A percentile compares a stretch with the other conserved stretches of the same genome.
Conservation (phyloP, 2,888 invertebrate species). For the Limnephilus rhombicus region DNA sequence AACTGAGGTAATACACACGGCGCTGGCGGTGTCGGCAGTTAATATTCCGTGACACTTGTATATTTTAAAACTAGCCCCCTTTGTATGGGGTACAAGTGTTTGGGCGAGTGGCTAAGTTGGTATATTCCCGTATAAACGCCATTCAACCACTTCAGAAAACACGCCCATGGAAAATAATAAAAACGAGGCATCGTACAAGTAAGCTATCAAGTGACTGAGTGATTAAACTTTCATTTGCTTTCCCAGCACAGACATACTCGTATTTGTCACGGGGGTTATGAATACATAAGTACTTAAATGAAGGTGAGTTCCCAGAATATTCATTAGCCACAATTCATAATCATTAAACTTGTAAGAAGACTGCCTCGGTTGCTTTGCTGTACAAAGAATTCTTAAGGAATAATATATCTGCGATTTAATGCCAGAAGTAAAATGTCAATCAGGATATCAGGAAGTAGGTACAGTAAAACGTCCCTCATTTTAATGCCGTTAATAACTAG, state of each 20-base stretch:
- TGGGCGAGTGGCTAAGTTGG: constrained; percentile 4
- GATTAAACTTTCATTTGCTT: neutral
- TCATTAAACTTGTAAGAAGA: neutral
- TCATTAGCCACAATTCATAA: neutral
- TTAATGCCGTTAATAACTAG: no score
- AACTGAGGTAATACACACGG: constrained; percentile 17
- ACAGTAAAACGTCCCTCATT: no score
- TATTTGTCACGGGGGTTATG: neutral
- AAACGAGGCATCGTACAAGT: neutral
- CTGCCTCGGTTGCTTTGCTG: neutral
- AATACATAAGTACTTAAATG: neutral
- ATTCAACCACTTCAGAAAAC: neutral
- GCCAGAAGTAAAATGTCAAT: no score
- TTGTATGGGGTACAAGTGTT: constrained; percentile 10
- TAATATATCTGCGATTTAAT: neutral
- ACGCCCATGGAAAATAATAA: neutral
- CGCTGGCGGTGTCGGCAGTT: constrained; percentile 8
- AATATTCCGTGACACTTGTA: constrained; percentile 46
- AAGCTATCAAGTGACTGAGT: neutral
- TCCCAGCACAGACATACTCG: neutral
- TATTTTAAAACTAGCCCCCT: constrained; percentile 36
- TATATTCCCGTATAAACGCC: constrained; percentile 8
- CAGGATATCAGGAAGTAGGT: no score
- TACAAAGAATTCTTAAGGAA: neutral
- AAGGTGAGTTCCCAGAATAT: neutral